Base-by-base conservation (phyloP, 2,797 vertebrate genomes). In the Ctenochaetus hawaiiensis region DNA sequence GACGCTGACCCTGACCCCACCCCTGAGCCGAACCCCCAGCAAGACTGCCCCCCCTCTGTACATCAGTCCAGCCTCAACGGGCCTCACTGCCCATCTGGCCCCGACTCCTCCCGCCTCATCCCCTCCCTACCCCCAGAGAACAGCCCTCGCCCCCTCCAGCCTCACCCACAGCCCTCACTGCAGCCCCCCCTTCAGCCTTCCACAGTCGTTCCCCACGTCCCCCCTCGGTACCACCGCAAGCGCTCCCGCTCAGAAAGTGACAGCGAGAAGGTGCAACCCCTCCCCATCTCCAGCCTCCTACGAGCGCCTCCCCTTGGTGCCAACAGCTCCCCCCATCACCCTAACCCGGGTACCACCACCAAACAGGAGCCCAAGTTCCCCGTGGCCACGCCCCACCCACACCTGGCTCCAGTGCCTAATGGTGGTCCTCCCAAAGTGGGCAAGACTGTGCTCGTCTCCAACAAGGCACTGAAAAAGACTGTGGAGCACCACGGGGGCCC, bases 211-310 rank as follows among this genome's bases (percentile, higher is more conserved):
- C 96, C 97, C 57, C 97, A 95, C 63, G 95, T 93, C 1, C 96
- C 96, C 3, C 94, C 95, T 16, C 97, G 96, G 60, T 93, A 96
- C 81, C 97, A 96, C 86, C 96, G 98, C 74, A 99, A 99, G 77
- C 96, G 98, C 44, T 99, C 98, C 39, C 96, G 96, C 78, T 99
- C 98, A 0, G 98, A 99, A 90, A 99, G 98, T 0, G 98, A 99
- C 96, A 99, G 98, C 0, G 98, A 99, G 87, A 99, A 98, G 90
- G 95, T 99, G 85, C 96, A 97, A 84, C 98, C 97, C 70, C 94
- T 99, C 26, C 97, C 98, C 41, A 98, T 99, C 87, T 96, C 97
- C 93, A 98, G 96, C 91, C 97, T 99, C 81, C 93, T 99, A 60
- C 94, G 94, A 14, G 96, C 95, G 73, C 95, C 96, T 1, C 92